Evolutionary conservation across 2,113 vertebrate genomes (phyloP), one percentile per base, ranked within the genome.

Genomic region (Plecotus auritus): DNA sequence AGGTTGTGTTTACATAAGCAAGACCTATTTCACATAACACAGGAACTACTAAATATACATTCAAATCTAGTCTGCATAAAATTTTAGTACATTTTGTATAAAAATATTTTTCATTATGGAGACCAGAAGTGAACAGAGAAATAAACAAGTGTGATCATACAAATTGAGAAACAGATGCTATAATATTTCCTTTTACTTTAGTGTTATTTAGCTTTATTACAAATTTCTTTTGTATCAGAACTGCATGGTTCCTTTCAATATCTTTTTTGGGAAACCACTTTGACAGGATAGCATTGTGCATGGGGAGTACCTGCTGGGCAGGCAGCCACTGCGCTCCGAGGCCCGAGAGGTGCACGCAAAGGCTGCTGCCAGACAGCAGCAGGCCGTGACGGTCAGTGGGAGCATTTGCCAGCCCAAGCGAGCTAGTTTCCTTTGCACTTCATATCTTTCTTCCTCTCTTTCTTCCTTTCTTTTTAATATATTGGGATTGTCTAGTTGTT

Each of bases 141-240:
- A 97, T 97, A 97, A 97, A 97, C 93, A 97, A 95, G 97, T 96
- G 97, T 97, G 98, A 98, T 97, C 97, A 98, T 97, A 98, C 98
- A 97, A 97, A 98, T 87, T 98, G 97, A 98, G 98, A 98, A 98
- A 98, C 97, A 98, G 97, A 99, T 98, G 97, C 97, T 97, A 98
- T 98, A 97, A 93, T 98, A 98, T 98, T 98, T 98, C 98, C 97
- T 98, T 98, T 98, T 98, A 98, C 98, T 98, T 98, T 98, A 97
- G 96, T 98, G 98, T 98, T 98, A 98, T 98, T 98, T 98, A 98
- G 98, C 98, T 98, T 98, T 98, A 98, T 98, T 98, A 98, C 98
- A 98, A 98, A 99, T 98, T 98, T 99, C 98, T 99, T 99, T 98
- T 99, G 99, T 99, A 98, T 98, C 98, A 97, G 59, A 97, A 98